phyloP scores from a whole-genome alignment of 2,797 vertebrate genomes.

The Borostomias antarcticus region DNA sequence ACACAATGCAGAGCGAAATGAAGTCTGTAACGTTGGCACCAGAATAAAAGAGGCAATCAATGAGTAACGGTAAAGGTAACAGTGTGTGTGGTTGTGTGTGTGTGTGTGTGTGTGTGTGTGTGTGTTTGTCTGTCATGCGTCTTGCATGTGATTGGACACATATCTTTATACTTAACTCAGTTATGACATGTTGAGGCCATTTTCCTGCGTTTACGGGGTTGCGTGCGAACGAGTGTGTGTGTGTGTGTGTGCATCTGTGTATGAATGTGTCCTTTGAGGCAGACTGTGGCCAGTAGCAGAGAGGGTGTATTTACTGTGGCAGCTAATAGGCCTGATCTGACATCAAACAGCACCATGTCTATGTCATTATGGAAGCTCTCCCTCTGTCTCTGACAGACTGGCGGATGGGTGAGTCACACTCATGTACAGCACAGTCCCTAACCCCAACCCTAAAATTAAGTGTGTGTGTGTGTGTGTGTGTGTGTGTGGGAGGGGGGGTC shows the following conservation, averaged over 20 bases:
- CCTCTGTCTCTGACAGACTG: constrained; percentile 39
- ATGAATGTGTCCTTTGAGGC: constrained; percentile 13
- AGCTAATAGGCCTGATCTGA: constrained; percentile 77
- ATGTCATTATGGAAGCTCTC: constrained; percentile 65
- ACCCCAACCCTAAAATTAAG: constrained; percentile 45
- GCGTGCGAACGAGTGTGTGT: constrained; percentile 69
- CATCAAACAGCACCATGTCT: constrained; percentile 57
- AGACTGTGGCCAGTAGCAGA: constrained; percentile 40
- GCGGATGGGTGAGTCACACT: constrained; percentile 66
- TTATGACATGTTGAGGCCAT: constrained; percentile 74
- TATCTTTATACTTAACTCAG: constrained; percentile 67
- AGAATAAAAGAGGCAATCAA: too few relatives aligned
- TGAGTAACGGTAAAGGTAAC: too few relatives aligned
- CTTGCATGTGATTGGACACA: constrained; percentile 65
- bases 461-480: constrained; percentile 2
- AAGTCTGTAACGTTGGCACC: too few relatives aligned
- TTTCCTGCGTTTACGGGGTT: constrained; percentile 74
- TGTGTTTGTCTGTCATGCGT: neutral
- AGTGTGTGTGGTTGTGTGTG: constrained; percentile 24
- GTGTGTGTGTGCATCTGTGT: neutral
- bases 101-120: constrained; percentile 16
- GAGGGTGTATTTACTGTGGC: constrained; percentile 74
- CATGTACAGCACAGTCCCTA: too few relatives aligned
- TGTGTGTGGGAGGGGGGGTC: too few relatives aligned
- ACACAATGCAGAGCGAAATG: too few relatives aligned